Conservation (phyloP, 64 coral and sea anemone species). For the Trachythela sp. region DNA sequence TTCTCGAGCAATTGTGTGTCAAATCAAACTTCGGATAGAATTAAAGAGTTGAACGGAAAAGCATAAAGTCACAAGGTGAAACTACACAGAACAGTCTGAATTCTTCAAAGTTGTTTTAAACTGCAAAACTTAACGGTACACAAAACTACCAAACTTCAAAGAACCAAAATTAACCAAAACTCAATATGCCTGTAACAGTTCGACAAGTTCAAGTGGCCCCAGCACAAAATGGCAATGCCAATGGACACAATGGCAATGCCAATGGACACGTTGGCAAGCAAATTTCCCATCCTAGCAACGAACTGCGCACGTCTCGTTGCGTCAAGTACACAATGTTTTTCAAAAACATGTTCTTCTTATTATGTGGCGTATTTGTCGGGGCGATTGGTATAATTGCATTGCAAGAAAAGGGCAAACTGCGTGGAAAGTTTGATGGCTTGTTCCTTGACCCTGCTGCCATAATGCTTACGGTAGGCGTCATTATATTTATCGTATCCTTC, state of each 20-base stretch:
- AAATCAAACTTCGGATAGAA: no score
- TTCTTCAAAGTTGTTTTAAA: no score
- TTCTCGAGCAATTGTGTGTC: no score
- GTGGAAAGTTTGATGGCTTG: constrained; percentile 70
- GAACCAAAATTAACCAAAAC: neutral
- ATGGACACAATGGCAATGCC: neutral
- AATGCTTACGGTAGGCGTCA: constrained; percentile 45
- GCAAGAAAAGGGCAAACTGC: constrained; percentile 73
- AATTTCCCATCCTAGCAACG: neutral
- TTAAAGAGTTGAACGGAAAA: no score
- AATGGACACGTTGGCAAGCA: neutral
- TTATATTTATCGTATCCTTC: constrained; percentile 78
- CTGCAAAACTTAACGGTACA: no score
- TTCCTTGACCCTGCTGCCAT: constrained; percentile 74
- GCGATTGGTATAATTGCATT: constrained; percentile 75
- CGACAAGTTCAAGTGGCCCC: neutral
- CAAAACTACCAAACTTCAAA: no score
- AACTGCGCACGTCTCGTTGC: neutral
- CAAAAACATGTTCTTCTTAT: constrained; percentile 89
- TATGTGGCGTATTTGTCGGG: constrained; percentile 64
- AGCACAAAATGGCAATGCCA: neutral
- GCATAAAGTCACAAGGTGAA: no score
- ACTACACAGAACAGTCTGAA: no score
- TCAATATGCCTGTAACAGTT: neutral
- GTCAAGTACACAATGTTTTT: constrained; percentile 87